phyloP scores from a whole-genome alignment of 2,797 vertebrate genomes.

The Sebastes itinus region DNA sequence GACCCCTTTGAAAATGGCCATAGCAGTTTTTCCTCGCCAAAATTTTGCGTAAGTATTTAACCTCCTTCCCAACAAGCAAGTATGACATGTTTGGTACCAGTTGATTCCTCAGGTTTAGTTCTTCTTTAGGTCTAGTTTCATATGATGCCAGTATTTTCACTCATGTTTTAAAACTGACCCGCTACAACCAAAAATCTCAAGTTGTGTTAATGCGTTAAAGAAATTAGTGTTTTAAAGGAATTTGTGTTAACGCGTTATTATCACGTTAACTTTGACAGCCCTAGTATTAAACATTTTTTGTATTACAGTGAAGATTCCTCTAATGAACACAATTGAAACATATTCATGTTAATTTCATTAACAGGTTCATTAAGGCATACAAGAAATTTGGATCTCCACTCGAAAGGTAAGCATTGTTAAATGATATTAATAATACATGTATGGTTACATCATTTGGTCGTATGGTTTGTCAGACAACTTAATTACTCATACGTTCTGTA shows the following conservation, averaged over 20 bases:
- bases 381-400: constrained; percentile 98
- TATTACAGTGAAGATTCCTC: background rate
- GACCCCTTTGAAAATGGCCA: too few species aligned
- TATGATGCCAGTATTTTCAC: too few species aligned
- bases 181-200: too few species aligned
- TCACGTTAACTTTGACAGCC: too few species aligned
- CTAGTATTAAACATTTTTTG: background rate
- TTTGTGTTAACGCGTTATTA: too few species aligned
- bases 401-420: constrained; percentile 85
- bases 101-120: too few species aligned
- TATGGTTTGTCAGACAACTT: background rate
- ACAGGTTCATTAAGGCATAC: constrained; percentile 98
- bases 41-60: too few species aligned
- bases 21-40: too few species aligned
- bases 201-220: too few species aligned
- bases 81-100: too few species aligned
- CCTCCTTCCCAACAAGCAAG: fast-evolving
- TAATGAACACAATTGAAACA: background rate
- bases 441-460: background rate
- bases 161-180: fast-evolving
- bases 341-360: background rate
- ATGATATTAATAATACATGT: background rate
- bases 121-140: too few species aligned
- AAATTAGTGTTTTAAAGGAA: too few species aligned
- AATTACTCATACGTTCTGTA: background rate